Conservation (phyloP, 1,140 invertebrate genomes). For the Portunus trituberculatus region DNA sequence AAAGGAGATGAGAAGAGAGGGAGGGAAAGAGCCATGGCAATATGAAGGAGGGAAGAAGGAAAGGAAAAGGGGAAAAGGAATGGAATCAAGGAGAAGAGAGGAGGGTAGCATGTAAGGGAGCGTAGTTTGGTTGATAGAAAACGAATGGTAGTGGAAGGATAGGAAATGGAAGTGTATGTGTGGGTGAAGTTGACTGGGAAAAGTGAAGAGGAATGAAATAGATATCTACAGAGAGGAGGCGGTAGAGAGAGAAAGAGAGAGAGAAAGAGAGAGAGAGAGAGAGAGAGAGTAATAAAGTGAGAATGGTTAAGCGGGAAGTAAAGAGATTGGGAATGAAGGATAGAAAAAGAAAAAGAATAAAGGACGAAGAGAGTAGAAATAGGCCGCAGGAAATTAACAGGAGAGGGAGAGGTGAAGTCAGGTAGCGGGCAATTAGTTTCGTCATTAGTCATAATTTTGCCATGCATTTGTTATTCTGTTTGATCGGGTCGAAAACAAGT, state of each 20-base stretch:
- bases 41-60: neutral
- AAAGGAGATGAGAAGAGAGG: no score
- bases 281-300: neutral
- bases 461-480: neutral
- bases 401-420: neutral
- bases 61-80: neutral
- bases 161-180: neutral
- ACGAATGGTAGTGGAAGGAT: neutral
- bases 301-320: neutral
- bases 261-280: neutral
- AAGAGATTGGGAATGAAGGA: neutral
- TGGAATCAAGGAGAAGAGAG: neutral
- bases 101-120: no score
- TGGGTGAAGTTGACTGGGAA: neutral
- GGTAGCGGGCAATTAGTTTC: neutral
- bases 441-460: constrained; percentile 4
- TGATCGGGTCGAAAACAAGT: neutral
- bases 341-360: neutral
- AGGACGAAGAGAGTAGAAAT: neutral
- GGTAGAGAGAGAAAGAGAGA: neutral
- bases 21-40: no score
- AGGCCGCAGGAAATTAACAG: neutral
- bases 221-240: neutral
- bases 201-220: neutral
- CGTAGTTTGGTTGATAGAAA: no score